Percentiles rank a stretch among this genome's conserved stretches.
These are phyloP conservation scores for Sympetrum striolatum DNA, from an alignment of 2,888 invertebrate species.

Conservation along the genomic window DNA sequence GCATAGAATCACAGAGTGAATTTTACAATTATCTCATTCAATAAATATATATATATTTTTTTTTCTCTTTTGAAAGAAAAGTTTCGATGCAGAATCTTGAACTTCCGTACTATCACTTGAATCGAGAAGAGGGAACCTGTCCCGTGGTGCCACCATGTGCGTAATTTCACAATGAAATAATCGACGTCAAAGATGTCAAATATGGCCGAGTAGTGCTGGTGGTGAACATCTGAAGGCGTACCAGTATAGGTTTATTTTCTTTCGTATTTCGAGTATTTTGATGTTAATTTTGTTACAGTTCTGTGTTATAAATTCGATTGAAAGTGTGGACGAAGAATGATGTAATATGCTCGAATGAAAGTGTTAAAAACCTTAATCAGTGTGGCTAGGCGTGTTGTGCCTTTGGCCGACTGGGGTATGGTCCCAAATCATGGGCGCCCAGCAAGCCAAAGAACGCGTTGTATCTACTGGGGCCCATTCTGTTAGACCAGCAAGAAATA, in stretches of 20 bases:
- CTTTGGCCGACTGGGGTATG: slow-evolving; percentile 53
- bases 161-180: slow-evolving; percentile 59
- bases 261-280: slow-evolving; percentile 24
- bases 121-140: slow-evolving; percentile 5
- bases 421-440: slow-evolving; percentile 81
- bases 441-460: slow-evolving; percentile 90
- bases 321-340: slow-evolving; percentile 42
- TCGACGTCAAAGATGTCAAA: slow-evolving; percentile 65
- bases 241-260: slow-evolving; percentile 50
- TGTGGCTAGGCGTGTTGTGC: slow-evolving; percentile 55
- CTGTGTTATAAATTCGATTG: slow-evolving; percentile 32
- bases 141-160: slow-evolving; percentile 48
- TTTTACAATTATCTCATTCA: too few species aligned
- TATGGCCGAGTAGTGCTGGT: slow-evolving; percentile 61
- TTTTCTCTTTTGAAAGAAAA: too few species aligned
- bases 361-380: slow-evolving; percentile 54
- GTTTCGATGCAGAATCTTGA: not conserved
- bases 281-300: slow-evolving; percentile 10
- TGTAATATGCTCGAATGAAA: slow-evolving; percentile 47
- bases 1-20: too few species aligned
- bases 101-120: not conserved
- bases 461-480: slow-evolving; percentile 69
- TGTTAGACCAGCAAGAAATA: slow-evolving; percentile 72
- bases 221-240: slow-evolving; percentile 54
- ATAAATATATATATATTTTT: too few species aligned